A percentile compares a stretch with the other conserved stretches of the same genome.
phyloP scores from a whole-genome alignment of 2,113 vertebrate species.

The Elephantulus edwardii region DNA sequence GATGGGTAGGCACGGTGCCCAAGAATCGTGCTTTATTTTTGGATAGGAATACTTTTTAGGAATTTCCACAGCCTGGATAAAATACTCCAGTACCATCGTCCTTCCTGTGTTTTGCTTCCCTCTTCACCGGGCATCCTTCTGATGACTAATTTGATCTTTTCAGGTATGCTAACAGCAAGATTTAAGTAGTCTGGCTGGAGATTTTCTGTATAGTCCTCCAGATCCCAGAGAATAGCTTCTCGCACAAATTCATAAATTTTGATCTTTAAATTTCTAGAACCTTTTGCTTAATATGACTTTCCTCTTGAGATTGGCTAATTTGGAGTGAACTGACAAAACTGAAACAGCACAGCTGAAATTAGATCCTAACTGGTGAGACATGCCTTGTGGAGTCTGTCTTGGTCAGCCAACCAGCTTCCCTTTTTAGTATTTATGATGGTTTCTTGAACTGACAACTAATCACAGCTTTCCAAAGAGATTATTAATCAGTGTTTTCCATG shows the following conservation, averaged over 20 bases:
- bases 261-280: neutral
- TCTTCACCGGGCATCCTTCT: neutral
- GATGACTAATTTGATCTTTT: constrained; percentile 39
- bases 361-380: neutral
- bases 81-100: neutral
- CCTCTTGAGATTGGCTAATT: neutral
- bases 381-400: neutral
- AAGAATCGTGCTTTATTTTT: constrained; percentile 21
- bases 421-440: neutral
- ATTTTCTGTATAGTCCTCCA: neutral
- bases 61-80: constrained; percentile 44
- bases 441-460: neutral
- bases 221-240: neutral
- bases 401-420: neutral
- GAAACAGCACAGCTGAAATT: neutral
- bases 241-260: neutral
- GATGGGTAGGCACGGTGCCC: neutral
- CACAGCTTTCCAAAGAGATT: neutral
- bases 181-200: neutral
- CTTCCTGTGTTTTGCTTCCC: constrained; percentile 43
- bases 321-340: neutral
- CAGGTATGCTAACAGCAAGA: neutral
- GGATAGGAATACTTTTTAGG: constrained; percentile 3
- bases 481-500: neutral
- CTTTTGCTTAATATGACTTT: neutral